phyloP scores from a whole-genome alignment of 1,140 invertebrate genomes.

The Sinella curviseta region DNA sequence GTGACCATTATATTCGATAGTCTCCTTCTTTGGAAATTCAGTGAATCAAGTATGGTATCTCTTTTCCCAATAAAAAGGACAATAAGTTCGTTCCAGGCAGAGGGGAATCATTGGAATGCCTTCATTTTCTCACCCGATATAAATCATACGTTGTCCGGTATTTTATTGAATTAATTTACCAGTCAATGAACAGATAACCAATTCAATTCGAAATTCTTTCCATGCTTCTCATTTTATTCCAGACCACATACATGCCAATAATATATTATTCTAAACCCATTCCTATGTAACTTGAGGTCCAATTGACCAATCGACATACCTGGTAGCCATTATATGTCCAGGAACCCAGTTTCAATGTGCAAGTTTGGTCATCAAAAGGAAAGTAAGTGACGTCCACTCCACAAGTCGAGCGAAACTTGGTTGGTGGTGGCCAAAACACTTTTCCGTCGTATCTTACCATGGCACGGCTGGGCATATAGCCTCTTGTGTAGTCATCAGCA shows the following conservation, averaged over 20 bases:
- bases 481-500: conserved; percentile 61
- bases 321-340: conserved; percentile 66
- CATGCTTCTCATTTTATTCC: not conserved
- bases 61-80: too few species aligned
- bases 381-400: conserved; percentile 63
- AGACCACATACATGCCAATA: too few species aligned
- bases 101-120: too few species aligned
- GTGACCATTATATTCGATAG: too few species aligned
- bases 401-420: conserved; percentile 58
- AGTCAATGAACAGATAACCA: not conserved
- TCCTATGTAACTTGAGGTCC: too few species aligned
- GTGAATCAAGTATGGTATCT: too few species aligned
- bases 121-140: too few species aligned
- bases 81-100: too few species aligned
- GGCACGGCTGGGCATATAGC: conserved; percentile 61
- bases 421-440: conserved; percentile 64
- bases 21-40: too few species aligned
- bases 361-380: conserved; percentile 65
- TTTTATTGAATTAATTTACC: not conserved
- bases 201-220: not conserved
- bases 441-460: conserved; percentile 59
- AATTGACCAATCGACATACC: conserved; percentile 54
- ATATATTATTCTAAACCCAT: too few species aligned
- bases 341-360: conserved; percentile 63
- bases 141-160: not conserved